Conservation (phyloP, 2,888 invertebrate genomes). For the Cantharis nigra region DNA sequence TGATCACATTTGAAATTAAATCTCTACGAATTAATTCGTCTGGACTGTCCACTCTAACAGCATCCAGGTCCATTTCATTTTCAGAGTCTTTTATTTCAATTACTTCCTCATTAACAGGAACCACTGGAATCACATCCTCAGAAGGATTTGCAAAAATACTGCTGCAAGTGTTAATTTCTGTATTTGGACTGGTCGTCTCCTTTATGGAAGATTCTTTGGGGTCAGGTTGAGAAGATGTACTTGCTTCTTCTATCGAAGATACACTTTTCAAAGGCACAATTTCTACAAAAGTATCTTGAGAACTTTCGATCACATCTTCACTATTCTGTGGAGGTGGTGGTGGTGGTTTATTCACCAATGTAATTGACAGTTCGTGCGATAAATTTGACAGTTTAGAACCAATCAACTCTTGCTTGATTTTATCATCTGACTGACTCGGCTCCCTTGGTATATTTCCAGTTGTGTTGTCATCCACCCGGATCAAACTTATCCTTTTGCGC, state of each 20-base stretch:
- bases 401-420: not conserved
- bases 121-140: not conserved
- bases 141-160: not conserved
- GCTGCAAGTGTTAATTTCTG: not conserved
- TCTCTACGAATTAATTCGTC: slow-evolving; percentile 18
- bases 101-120: not conserved
- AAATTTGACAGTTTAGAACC: not conserved
- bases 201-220: not conserved
- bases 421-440: not conserved
- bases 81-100: not conserved
- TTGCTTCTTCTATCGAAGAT: not conserved
- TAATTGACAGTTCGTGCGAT: not conserved
- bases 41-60: slow-evolving; percentile 20
- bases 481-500: not conserved
- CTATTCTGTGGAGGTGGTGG: not conserved
- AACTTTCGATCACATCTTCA: slow-evolving; percentile 31
- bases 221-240: not conserved
- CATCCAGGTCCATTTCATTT: slow-evolving; percentile 14
- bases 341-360: not conserved
- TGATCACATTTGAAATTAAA: slow-evolving; percentile 31
- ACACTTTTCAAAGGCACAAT: not conserved
- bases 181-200: not conserved
- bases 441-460: not conserved
- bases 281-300: slow-evolving; percentile 18
- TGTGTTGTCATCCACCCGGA: not conserved